These are phyloP conservation scores for Lontra canadensis DNA, from an alignment of 2,113 vertebrate species.

Conservation along the genomic window DNA sequence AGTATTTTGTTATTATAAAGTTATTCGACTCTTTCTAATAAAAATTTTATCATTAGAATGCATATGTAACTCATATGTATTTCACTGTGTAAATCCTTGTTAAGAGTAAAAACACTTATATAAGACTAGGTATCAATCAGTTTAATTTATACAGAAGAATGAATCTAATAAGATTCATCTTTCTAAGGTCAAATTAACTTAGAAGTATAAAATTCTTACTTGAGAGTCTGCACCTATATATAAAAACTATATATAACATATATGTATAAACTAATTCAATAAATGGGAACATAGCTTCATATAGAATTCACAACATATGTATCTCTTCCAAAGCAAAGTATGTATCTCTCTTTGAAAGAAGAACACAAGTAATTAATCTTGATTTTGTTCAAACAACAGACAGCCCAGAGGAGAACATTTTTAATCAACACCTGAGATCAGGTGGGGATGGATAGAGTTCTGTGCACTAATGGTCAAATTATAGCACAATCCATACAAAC, in stretches of 20 bases:
- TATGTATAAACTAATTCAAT: neutral
- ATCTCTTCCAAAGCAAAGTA: neutral
- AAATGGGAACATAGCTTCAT: neutral
- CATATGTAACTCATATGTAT: neutral
- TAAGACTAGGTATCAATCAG: neutral
- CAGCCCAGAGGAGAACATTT: constrained; percentile 23
- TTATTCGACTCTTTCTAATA: neutral
- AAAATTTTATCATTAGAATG: neutral
- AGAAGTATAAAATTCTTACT: neutral
- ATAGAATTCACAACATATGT: neutral
- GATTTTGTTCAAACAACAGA: constrained; percentile 43
- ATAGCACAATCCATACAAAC: neutral
- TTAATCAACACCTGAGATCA: constrained; percentile 54
- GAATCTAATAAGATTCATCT: neutral
- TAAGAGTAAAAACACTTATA: neutral
- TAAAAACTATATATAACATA: neutral
- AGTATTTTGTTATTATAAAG: neutral
- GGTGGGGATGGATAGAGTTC: constrained; percentile 24
- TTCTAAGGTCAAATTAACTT: neutral
- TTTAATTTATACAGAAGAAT: constrained; percentile 21
- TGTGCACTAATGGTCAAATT: constrained; percentile 52
- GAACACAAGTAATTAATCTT: constrained; percentile 27
- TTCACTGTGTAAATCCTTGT: neutral
- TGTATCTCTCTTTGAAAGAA: constrained; percentile 28
- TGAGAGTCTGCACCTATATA: neutral